A percentile compares a stretch with the other conserved stretches of the same genome.
Conservation (phyloP, 2,113 vertebrate genomes). For the Ondatra zibethicus region DNA sequence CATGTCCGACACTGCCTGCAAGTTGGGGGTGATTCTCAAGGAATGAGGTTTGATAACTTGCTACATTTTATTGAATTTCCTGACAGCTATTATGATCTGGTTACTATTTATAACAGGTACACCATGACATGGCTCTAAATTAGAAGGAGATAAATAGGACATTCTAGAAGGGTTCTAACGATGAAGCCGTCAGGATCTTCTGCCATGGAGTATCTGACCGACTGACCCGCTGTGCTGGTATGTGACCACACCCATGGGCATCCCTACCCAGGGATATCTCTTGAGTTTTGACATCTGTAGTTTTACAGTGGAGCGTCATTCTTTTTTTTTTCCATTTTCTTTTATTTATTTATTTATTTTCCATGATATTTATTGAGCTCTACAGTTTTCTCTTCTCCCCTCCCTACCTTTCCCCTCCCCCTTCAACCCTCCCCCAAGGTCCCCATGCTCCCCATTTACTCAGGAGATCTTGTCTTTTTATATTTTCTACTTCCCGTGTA, state of each 20-base stretch:
- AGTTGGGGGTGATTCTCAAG: neutral
- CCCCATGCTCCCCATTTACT: no score
- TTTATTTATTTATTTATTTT: no score
- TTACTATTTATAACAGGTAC: neutral
- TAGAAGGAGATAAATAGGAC: neutral
- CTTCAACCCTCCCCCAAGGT: no score
- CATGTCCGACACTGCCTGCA: neutral
- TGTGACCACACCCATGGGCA: neutral
- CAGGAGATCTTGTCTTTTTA: no score
- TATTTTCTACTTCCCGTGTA: no score
- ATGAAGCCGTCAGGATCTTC: neutral
- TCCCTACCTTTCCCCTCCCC: no score
- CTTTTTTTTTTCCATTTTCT: no score
- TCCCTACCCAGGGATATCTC: neutral
- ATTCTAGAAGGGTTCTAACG: neutral
- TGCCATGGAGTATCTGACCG: neutral
- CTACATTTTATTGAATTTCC: neutral
- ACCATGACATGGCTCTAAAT: neutral
- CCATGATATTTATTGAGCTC: no score
- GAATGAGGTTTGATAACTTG: neutral
- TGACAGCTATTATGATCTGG: neutral
- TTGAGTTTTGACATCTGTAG: neutral
- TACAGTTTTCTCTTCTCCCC: no score
- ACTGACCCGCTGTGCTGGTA: neutral
- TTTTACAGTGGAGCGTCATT: constrained; percentile 6